phyloP scores from a whole-genome alignment of 2,888 invertebrate species.

The Tachystola acroxantha region DNA sequence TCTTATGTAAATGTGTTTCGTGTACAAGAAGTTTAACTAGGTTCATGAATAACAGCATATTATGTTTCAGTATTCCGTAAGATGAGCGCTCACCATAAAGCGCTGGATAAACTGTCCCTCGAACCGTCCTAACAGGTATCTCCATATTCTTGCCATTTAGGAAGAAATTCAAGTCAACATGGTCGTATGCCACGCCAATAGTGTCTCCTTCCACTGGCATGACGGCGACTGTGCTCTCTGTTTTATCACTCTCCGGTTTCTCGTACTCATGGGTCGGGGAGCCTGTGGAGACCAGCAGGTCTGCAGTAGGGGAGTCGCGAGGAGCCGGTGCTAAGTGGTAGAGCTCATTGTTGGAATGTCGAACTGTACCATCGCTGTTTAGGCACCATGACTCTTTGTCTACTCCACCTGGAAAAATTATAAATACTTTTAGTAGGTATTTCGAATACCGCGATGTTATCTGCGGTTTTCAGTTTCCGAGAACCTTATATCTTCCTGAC shows the following conservation, averaged over 20 bases:
- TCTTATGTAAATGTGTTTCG: no score
- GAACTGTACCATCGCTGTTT: conserved; percentile 91
- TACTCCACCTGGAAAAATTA: conserved; percentile 87
- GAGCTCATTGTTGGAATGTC: conserved; percentile 89
- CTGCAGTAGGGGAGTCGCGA: conserved; percentile 61
- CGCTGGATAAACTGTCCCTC: conserved; percentile 94
- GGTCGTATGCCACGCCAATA: conserved; percentile 96
- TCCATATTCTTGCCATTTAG: conserved; percentile 94
- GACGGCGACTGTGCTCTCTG: conserved; percentile 34
- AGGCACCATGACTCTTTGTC: conserved; percentile 96
- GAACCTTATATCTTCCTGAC: no score
- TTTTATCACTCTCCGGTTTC: conserved; percentile 45
- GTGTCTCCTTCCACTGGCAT: conserved; percentile 95
- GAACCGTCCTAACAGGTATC: conserved; percentile 90
- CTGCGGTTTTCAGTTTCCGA: no score
- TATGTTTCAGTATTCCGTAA: no score
- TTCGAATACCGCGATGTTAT: no score
- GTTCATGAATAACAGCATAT: no score
- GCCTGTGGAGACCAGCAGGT: conserved; percentile 57
- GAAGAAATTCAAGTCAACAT: conserved; percentile 96
- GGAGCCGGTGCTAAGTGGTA: conserved; percentile 78
- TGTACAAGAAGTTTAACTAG: no score
- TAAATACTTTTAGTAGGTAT: no score
- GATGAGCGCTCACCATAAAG: conserved; percentile 91
- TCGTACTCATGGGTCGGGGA: conserved; percentile 49